A percentile compares a stretch with the other conserved stretches of the same genome.
Conservation (phyloP, 2,888 invertebrate genomes). For the Drosophila anomalata region DNA sequence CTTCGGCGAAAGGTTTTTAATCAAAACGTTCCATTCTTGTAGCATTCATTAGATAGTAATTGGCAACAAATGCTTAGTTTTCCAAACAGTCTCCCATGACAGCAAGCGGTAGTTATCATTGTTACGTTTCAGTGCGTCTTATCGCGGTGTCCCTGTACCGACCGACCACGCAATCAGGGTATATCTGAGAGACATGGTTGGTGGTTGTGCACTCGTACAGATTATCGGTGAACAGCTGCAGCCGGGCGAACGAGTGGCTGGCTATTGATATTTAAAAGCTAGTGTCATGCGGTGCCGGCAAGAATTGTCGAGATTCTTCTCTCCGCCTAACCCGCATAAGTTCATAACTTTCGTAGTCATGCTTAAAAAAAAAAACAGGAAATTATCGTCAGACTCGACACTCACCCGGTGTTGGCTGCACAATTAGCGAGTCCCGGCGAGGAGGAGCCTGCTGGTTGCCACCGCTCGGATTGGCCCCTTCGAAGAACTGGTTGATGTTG, state of each 20-base stretch:
- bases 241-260: too few species aligned
- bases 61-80: neutral
- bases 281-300: conserved; percentile 22
- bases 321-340: neutral
- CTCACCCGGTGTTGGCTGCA: conserved; percentile 89
- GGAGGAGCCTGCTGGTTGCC: conserved; percentile 48
- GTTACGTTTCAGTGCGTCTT: conserved; percentile 1
- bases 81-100: neutral
- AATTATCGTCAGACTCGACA: conserved; percentile 1
- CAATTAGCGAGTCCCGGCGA: conserved; percentile 86
- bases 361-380: neutral
- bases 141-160: conserved; percentile 26
- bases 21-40: too few species aligned
- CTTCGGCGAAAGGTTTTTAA: too few species aligned
- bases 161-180: conserved; percentile 21
- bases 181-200: conserved; percentile 33
- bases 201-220: conserved; percentile 30
- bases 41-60: too few species aligned
- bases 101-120: neutral
- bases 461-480: conserved; percentile 32
- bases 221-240: conserved; percentile 14
- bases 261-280: neutral
- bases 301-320: conserved; percentile 10
- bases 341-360: neutral
- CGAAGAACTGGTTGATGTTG: conserved; percentile 86